Conservation (phyloP, 2,888 invertebrate genomes). For the Slavum lentiscoides region DNA sequence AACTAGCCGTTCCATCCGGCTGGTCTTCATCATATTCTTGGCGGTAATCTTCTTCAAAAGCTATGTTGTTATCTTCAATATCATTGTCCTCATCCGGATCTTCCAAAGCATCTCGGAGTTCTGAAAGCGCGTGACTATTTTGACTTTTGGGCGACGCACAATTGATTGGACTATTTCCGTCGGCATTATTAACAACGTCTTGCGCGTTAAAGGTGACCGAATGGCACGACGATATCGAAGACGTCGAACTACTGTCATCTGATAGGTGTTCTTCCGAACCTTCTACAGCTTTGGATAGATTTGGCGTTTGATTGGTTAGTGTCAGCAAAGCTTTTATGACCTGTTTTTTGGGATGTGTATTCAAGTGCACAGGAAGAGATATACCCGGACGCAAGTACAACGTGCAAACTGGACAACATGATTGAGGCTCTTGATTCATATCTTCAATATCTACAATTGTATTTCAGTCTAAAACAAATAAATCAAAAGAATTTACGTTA, state of each 20-base stretch:
- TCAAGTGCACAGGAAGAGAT: slow-evolving; percentile 77
- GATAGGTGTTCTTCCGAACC: slow-evolving; percentile 22
- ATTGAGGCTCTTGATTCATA: slow-evolving; percentile 49
- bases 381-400: slow-evolving; percentile 81
- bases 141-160: slow-evolving; percentile 35
- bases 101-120: slow-evolving; percentile 10
- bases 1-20: not conserved
- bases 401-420: slow-evolving; percentile 78
- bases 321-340: slow-evolving; percentile 76
- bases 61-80: slow-evolving; percentile 30
- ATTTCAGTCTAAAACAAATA: slow-evolving; percentile 42
- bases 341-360: slow-evolving; percentile 86
- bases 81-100: slow-evolving; percentile 8
- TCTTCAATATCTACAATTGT: not conserved
- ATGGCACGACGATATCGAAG: slow-evolving; percentile 24
- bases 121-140: slow-evolving; percentile 23
- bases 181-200: not conserved
- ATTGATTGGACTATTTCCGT: slow-evolving; percentile 9
- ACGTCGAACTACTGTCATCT: slow-evolving; percentile 50
- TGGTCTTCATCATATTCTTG: slow-evolving; percentile 17
- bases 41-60: slow-evolving; percentile 11
- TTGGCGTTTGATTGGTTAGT: slow-evolving; percentile 23
- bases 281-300: slow-evolving; percentile 14
- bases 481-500: not conserved
- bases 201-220: not conserved